Base-by-base conservation (phyloP, 2,888 invertebrate genomes). In the Platycnemis pennipes region DNA sequence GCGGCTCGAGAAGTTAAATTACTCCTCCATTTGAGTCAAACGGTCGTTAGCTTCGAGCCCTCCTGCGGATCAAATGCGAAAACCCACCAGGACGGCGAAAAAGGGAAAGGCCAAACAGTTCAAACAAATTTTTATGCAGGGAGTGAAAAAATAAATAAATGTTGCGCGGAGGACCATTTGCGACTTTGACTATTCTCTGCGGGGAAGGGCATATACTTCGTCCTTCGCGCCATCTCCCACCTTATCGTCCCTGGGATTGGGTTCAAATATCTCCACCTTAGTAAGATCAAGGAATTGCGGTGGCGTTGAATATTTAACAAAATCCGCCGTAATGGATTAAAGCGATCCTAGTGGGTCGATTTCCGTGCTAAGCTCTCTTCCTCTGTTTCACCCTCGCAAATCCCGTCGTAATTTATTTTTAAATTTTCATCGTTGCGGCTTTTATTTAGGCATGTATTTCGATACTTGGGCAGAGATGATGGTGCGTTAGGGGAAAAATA, bases 241-340 rank as follows among this genome's bases (percentile, higher is more conserved):
- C n/a, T 2, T 26, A 63, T 7, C 26, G 37, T 11, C 8, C 37
- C 77, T 37, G 37, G 77, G 77, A 77, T 77, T 37, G 77, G 77
- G 77, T 37, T 77, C 77, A 77, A 77, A 77, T 77, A 77, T 77
- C 77, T 77, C 77, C 77, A 77, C 77, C 77, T 37, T 77, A 31
- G 4, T 37, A 37, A 77, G 77, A 77, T 77, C 77, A 77, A 77
- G 77, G 77, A 77, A 77, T 77, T 77, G 77, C 77, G 77, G 77
- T 37, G 13, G 77, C 37, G 77, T 77, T 77, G 77, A 77, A 77
- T 77, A 77, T 77, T 77, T 77, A 77, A 77, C 77, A 77, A 77
- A 77, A 77, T 77, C 77, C 77, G 7, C 37, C 77, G 77, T 77
- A 77, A 37, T 77, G 77, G 77, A 77, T 77, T 77, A 77, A 77